Base-by-base conservation (phyloP, 2,113 vertebrate species). In the Callithrix jacchus region DNA sequence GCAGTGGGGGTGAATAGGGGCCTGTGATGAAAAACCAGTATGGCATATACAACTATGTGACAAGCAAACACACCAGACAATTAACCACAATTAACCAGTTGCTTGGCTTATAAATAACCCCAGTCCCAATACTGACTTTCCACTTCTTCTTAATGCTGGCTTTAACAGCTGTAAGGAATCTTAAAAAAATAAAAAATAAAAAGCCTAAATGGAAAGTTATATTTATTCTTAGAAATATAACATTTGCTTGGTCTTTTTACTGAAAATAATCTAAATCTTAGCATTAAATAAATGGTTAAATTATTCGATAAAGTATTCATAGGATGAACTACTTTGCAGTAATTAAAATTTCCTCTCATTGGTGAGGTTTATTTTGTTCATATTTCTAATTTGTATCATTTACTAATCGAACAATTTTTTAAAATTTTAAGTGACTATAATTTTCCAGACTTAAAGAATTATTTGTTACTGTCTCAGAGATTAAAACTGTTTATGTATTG, bases 201-300 rank as follows among this genome's bases (percentile, higher is more conserved):
- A 73, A 73, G 2, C 25, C 74, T 74, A 95, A 90, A 87, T 83
- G 20, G 94, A 61, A 89, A 92, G 8, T 77, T 89, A 84, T 61
- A 37, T 35, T 88, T 85, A 10, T 89, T 61, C 74, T 40, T 25
- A 61, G 83, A 89, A 91, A 76, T 47, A 68, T 58, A 82, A 13
- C 25, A 77, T 89, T 89, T 86, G 54, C 14, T 81, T 71, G 64
- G 85, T 42, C 56, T 18, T 89, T 91, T 61, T 37, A 94, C 32
- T 47, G 17, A 66, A 83, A 95, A 86, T 85, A 85, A 61, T 94
- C 42, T 85, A 92, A 93, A 92, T 89, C 35, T 96, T 42, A 92
- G 30, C 45, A 83, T 37, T 83, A 89, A 92, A 94, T 56, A 77
- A 35, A 54, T 85, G 37, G 40, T 71, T 86, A 81, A 86, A 82